Evolutionary conservation across 1,140 invertebrate genomes (phyloP).

Genomic region (Holcopasites calliopsidis): DNA sequence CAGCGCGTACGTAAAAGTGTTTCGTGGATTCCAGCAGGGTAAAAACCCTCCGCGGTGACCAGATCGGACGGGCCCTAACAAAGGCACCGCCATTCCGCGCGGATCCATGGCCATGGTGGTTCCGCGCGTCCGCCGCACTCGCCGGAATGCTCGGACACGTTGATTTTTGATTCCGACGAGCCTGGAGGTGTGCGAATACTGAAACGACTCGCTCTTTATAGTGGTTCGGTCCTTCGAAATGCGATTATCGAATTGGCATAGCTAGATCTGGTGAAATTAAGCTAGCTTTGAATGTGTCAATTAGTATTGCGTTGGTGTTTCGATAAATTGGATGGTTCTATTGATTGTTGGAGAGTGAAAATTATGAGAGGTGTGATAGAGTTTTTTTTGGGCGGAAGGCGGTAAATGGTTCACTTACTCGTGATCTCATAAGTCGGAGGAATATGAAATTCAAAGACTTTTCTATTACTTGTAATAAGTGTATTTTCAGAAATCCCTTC

Average conservation of each 20-base stretch:
- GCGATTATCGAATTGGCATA: neutral
- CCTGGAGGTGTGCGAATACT: neutral
- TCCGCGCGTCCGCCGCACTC: conserved; percentile 33
- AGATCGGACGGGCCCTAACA: conserved; percentile 60
- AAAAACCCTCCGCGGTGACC: conserved; percentile 68
- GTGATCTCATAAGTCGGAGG: too few relatives aligned
- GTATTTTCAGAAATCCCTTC: too few relatives aligned
- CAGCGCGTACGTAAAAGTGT: conserved; percentile 69
- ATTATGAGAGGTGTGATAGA: too few relatives aligned
- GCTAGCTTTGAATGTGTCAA: too few relatives aligned
- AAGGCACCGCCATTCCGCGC: conserved; percentile 67
- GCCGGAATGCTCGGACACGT: conserved; percentile 34
- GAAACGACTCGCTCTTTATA: neutral
- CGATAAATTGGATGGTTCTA: too few relatives aligned
- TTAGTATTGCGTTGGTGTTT: neutral
- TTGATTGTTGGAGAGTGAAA: too few relatives aligned
- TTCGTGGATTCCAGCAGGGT: conserved; percentile 71
- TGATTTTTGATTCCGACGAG: conserved; percentile 29
- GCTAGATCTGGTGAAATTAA: too few relatives aligned
- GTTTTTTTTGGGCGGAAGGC: too few relatives aligned
- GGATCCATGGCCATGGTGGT: conserved; percentile 35
- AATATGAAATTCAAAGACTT: too few relatives aligned
- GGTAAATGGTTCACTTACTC: too few relatives aligned
- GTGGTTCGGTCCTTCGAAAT: neutral
- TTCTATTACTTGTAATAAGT: too few relatives aligned